phyloP scores from a whole-genome alignment of 2,113 vertebrate species.

The Hippocampus abdominalis region DNA sequence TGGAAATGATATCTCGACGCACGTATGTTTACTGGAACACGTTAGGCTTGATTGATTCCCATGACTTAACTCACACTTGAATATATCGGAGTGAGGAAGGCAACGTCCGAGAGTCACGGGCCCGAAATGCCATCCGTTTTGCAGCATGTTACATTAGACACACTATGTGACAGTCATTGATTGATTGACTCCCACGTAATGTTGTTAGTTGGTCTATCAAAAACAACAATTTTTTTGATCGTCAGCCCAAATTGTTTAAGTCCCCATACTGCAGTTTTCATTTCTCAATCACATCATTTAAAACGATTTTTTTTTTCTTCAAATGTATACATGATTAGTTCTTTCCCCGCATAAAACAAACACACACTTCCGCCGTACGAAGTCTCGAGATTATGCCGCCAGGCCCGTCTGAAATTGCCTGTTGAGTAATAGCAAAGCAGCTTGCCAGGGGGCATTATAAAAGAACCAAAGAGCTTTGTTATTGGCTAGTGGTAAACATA shows the following conservation, averaged over 20 bases:
- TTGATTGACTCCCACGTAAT: constrained; percentile 3
- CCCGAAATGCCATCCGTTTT: background rate
- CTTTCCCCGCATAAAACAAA: constrained; percentile 13
- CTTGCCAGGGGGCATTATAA: constrained; percentile 44
- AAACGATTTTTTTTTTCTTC: background rate
- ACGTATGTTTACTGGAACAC: constrained; percentile 13
- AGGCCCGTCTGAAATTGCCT: constrained; percentile 49
- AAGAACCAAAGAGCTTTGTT: constrained; percentile 43
- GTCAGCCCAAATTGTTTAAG: background rate
- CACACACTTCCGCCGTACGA: constrained; percentile 23
- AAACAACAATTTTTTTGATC: background rate
- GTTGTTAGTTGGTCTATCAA: background rate
- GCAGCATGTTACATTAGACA: too few species aligned
- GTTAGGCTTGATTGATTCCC: constrained; percentile 24
- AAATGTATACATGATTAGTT: background rate
- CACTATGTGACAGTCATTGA: background rate
- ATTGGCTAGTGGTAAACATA: constrained; percentile 40
- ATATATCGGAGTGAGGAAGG: background rate
- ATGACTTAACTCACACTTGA: constrained; percentile 12
- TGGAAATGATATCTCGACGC: constrained; percentile 11
- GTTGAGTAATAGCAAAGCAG: constrained; percentile 58
- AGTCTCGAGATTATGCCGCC: constrained; percentile 46
- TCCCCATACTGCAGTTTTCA: background rate
- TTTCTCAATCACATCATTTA: background rate
- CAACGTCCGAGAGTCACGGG: constrained; percentile 3